Base-by-base conservation (phyloP, 1,140 invertebrate species). In the Ridgeia piscesae region DNA sequence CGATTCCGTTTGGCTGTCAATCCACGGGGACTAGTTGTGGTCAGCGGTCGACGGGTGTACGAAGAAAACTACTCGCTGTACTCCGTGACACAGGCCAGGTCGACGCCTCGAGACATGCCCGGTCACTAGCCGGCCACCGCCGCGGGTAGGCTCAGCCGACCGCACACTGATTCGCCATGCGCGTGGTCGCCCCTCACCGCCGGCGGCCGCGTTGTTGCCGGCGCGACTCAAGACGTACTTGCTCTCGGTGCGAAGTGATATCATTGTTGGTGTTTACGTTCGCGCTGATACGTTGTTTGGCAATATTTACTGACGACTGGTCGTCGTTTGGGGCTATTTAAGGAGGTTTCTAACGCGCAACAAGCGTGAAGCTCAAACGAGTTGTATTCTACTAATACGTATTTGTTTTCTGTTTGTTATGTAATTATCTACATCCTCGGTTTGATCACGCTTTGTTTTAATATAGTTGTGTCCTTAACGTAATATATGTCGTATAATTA, bases 211-310 rank as follows among this genome's bases (percentile, higher is more conserved):
- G 58, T 77, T 77, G 58, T 77, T 77, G n/a, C n/a, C n/a, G n/a
- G n/a, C n/a, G n/a, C n/a, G 58, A 77, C 58, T 77, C 58, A 31
- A 77, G 14, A 31, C 58, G 58, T 77, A 77, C 14, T 77, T 77
- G 58, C 58, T 17, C 2, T n/a, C 27, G 58, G 58, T 77, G 58
- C 27, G 4, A 77, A 77, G 14, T 77, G 58, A 31, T 77, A 0
- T 77, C 58, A 77, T 77, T 77, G 42, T 77, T 77, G 42, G 42
- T 77, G 58, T 77, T 77, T 77, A 77, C 58, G 58, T 77, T 77
- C 27, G 27, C 6, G 11, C 58, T 77, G 58, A 21, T 27, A 31
- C 27, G 27, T 9, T 77, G 17, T 31, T 4, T 77, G 11, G 58
- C 58, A 21, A 21, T 11, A 50, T n/a, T 4, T 77, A 21, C 2